Conservation (phyloP, 2,113 vertebrate genomes). For the Calcarius ornatus region DNA sequence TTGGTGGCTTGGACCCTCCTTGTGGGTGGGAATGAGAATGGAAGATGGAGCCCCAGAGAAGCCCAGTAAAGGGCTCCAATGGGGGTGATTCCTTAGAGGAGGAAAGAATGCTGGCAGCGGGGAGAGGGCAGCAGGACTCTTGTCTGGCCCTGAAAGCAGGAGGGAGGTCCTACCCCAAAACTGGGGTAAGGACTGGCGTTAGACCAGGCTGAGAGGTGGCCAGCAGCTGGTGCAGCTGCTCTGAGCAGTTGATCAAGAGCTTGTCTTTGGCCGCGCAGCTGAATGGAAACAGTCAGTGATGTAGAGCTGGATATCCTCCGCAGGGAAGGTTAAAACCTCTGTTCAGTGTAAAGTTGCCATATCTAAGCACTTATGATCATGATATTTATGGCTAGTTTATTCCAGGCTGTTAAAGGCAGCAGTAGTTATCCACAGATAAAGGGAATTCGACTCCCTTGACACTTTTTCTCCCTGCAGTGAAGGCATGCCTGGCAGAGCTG, state of each 20-base stretch:
- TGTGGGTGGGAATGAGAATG: not conserved
- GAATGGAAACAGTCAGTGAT: conserved; percentile 12
- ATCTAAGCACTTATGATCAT: conserved; percentile 55
- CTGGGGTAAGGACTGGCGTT: not conserved
- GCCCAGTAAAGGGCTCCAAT: not conserved
- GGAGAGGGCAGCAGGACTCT: not conserved
- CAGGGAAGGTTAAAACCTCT: conserved; percentile 65
- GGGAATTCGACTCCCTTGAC: conserved; percentile 19
- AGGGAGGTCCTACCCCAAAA: not conserved
- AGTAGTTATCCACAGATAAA: conserved; percentile 56
- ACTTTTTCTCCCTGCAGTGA: not conserved
- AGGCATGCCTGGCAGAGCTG: not conserved
- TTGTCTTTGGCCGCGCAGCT: not conserved
- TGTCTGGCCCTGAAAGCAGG: not conserved
- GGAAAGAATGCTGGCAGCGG: accelerated
- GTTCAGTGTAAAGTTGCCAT: conserved; percentile 61
- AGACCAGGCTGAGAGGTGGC: not conserved
- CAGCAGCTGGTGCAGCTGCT: not conserved
- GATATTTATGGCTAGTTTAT: conserved; percentile 68
- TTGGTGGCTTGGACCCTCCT: not conserved
- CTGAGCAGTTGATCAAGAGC: not conserved
- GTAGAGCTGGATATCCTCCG: conserved; percentile 32
- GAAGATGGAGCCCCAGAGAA: not conserved
- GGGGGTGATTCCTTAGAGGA: not conserved
- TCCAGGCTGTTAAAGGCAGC: conserved; percentile 62